Conservation (phyloP, 2,113 vertebrate species). For the Psittacara wagleri region DNA sequence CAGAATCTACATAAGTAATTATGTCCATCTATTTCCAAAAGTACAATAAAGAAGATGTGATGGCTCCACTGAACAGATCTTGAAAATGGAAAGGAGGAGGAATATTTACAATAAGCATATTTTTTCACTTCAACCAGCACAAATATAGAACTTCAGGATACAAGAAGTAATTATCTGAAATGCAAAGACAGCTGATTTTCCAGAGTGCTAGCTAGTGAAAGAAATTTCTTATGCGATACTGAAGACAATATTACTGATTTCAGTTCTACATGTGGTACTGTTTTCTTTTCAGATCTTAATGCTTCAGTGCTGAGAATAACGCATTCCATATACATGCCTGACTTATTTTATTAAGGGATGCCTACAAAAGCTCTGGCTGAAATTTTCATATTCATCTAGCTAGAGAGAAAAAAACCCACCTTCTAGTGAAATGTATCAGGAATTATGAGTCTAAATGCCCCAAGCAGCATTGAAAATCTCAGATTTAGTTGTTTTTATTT, state of each 20-base stretch:
- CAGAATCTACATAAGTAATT: constrained; percentile 13
- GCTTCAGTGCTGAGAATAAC: constrained; percentile 28
- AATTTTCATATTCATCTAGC: not conserved
- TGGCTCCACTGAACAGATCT: constrained; percentile 10
- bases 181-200: constrained; percentile 58
- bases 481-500: not conserved
- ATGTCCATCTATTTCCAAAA: constrained; percentile 25
- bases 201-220: not conserved
- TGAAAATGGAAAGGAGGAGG: constrained; percentile 45
- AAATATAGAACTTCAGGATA: constrained; percentile 16
- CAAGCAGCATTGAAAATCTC: not conserved
- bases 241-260: constrained; percentile 38
- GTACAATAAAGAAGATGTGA: constrained; percentile 16
- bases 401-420: not conserved
- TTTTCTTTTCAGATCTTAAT: constrained; percentile 27
- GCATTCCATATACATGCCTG: constrained; percentile 5
- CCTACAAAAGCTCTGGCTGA: not conserved
- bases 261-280: not conserved
- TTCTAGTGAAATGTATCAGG: not conserved
- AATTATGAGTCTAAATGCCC: not conserved
- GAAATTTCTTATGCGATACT: not conserved
- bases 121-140: constrained; percentile 49
- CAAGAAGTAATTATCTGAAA: constrained; percentile 48
- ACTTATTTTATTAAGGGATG: constrained; percentile 34
- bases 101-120: constrained; percentile 45